Conservation (phyloP, 2,113 vertebrate species). For the Sinocyclocheilus anshuiensis region DNA sequence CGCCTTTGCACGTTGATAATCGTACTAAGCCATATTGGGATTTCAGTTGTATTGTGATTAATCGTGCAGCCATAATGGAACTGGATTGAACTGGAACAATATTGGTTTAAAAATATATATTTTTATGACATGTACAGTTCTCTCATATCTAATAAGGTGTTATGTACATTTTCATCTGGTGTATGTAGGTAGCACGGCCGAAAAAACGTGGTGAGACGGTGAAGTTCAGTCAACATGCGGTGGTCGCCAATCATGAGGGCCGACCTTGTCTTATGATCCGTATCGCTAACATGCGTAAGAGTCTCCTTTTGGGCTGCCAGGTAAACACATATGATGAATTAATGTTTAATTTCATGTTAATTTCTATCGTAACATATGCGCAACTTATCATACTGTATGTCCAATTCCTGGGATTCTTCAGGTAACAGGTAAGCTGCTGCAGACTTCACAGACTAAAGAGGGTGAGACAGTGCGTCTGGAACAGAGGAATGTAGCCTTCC, state of each 20-base stretch:
- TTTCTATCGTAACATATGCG: conserved; percentile 30
- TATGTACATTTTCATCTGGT: no score
- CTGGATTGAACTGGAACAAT: background rate
- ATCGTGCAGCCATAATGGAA: background rate
- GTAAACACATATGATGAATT: conserved; percentile 50
- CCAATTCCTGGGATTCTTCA: conserved; percentile 54
- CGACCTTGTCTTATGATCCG: conserved; percentile 92
- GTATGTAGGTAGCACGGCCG: conserved; percentile 84
- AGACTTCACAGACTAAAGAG: conserved; percentile 90
- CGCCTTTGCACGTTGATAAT: background rate
- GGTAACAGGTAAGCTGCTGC: conserved; percentile 93
- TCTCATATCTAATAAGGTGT: background rate
- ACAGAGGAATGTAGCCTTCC: conserved; percentile 93
- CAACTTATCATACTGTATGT: conserved; percentile 43
- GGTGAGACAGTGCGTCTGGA: conserved; percentile 89
- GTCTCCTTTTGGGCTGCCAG: conserved; percentile 91
- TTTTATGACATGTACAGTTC: background rate
- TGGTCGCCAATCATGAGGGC: conserved; percentile 86
- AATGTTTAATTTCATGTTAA: background rate
- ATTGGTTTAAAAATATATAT: background rate
- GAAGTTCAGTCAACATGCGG: conserved; percentile 92
- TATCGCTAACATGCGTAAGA: conserved; percentile 96
- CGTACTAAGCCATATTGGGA: background rate
- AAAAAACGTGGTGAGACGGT: conserved; percentile 95
- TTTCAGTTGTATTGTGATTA: no score